Percentiles rank a stretch among this genome's conserved stretches.
phyloP scores from a whole-genome alignment of 2,113 vertebrate species.

The Ptilorrhoa leucosticta region DNA sequence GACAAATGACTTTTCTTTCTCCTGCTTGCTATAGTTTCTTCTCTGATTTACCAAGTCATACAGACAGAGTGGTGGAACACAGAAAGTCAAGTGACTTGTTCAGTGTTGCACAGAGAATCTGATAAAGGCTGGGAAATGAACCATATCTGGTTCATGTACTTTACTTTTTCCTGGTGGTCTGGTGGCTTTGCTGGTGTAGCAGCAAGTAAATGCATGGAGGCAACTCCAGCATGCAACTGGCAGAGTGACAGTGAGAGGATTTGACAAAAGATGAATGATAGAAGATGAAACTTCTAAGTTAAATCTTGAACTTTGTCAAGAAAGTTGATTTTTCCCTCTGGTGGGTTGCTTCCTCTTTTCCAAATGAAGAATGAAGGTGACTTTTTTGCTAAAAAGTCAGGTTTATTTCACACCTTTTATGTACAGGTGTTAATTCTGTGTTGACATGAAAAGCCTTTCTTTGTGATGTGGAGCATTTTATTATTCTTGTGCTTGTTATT shows the following conservation, averaged over 20 bases:
- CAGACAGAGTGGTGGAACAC: neutral
- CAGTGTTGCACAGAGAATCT: neutral
- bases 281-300: neutral
- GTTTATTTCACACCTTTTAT: neutral
- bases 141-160: neutral
- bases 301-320: neutral
- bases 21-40: neutral
- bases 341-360: neutral
- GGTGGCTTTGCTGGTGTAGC: neutral
- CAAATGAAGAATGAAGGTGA: neutral
- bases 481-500: neutral
- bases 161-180: neutral
- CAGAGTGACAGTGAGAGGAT: neutral
- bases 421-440: neutral
- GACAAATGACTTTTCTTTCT: neutral
- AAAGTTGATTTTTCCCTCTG: neutral
- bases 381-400: neutral
- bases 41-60: neutral
- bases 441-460: neutral
- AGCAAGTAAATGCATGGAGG: neutral
- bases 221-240: neutral
- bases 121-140: slow-evolving; percentile 13
- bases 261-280: neutral
- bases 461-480: neutral
- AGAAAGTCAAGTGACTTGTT: neutral